Percentiles rank a stretch among this genome's conserved stretches.
Evolutionary conservation across 2,888 invertebrate species (phyloP).

Genomic region (Rotaria socialis): DNA sequence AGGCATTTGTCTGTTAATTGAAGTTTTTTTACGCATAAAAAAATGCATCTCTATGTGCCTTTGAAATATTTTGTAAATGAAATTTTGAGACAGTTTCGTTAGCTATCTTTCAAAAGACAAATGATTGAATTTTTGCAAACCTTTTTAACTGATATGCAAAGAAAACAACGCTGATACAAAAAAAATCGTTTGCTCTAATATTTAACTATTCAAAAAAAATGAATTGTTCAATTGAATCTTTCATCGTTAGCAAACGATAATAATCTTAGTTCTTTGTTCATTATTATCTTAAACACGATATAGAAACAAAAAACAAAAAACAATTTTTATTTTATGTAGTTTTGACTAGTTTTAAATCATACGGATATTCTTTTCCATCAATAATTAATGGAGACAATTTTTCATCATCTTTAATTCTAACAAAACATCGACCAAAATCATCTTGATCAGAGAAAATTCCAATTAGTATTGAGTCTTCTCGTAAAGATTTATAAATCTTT

Average conservation of each 20-base stretch:
- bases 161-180: too few relatives aligned
- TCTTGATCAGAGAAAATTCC: background rate
- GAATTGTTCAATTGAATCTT: background rate
- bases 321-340: background rate
- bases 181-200: too few relatives aligned
- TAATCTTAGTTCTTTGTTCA: background rate
- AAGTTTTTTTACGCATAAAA: too few relatives aligned
- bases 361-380: background rate
- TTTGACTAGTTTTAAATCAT: constrained; percentile 10
- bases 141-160: too few relatives aligned
- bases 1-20: too few relatives aligned
- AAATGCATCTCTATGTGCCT: too few relatives aligned
- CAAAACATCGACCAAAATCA: background rate
- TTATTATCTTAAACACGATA: background rate
- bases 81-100: too few relatives aligned
- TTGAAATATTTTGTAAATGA: too few relatives aligned
- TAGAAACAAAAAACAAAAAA: background rate
- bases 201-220: too few relatives aligned
- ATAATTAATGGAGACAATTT: background rate
- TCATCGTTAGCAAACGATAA: background rate
- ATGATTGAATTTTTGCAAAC: too few relatives aligned
- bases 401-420: background rate
- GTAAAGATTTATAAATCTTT: background rate
- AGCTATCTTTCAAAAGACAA: too few relatives aligned
- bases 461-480: background rate